A percentile compares a stretch with the other conserved stretches of the same genome.
Evolutionary conservation across 1,140 invertebrate genomes (phyloP).

Genomic region (Diachasma alloeum): DNA sequence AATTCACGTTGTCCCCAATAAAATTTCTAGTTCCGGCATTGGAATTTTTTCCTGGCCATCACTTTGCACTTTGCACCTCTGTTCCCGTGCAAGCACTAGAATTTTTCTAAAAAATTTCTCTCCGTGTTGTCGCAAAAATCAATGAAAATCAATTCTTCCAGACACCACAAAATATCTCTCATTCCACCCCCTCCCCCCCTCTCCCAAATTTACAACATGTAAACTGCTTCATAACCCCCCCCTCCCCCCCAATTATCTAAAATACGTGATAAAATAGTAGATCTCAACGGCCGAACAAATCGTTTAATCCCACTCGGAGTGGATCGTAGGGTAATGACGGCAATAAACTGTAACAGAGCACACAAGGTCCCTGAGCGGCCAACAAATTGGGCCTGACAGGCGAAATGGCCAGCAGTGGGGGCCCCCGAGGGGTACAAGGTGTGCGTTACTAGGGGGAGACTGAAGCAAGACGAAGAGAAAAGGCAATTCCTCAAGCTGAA

Average conservation of each 20-base stretch:
- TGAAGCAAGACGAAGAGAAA: slow-evolving; percentile 17
- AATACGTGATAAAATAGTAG: slow-evolving; percentile 19
- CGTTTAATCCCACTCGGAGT: slow-evolving; percentile 37
- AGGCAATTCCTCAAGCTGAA: slow-evolving; percentile 22
- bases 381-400: slow-evolving; percentile 45
- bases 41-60: too few relatives aligned
- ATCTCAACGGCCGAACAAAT: slow-evolving; percentile 28
- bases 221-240: too few relatives aligned
- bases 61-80: too few relatives aligned
- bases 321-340: slow-evolving; percentile 41
- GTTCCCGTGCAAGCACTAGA: too few relatives aligned
- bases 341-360: slow-evolving; percentile 42
- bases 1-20: too few relatives aligned
- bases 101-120: too few relatives aligned
- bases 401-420: slow-evolving; percentile 33
- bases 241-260: neutral
- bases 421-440: neutral
- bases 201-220: too few relatives aligned
- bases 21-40: too few relatives aligned
- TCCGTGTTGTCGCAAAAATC: too few relatives aligned
- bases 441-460: neutral
- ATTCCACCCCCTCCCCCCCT: too few relatives aligned
- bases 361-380: slow-evolving; percentile 28
- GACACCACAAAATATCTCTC: too few relatives aligned
- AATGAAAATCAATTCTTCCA: too few relatives aligned